Percentiles rank a stretch among this genome's conserved stretches.
Evolutionary conservation across 2,888 invertebrate genomes (phyloP).

Genomic region (Drosophila paracracens): DNA sequence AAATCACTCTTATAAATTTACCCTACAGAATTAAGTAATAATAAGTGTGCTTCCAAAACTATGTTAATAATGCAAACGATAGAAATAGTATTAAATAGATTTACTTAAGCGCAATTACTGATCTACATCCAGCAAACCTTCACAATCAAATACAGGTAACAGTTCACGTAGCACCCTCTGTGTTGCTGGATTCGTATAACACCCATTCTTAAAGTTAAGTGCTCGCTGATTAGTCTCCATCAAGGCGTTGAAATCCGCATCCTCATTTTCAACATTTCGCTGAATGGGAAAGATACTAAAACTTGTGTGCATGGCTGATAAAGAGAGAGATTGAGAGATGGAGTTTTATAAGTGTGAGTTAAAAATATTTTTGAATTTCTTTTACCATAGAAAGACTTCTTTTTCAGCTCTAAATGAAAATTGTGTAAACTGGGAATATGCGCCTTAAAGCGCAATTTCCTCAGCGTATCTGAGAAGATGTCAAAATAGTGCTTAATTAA

Average conservation of each 20-base stretch:
- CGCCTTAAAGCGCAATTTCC: slow-evolving; percentile 69
- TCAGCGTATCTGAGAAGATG: slow-evolving; percentile 72
- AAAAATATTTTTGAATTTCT: background rate
- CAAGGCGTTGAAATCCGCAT: slow-evolving; percentile 83
- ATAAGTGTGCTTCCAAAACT: background rate
- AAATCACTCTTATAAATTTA: background rate
- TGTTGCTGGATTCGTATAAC: slow-evolving; percentile 79
- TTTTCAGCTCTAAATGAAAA: slow-evolving; percentile 76
- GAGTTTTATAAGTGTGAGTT: slow-evolving; percentile 1
- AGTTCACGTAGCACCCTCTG: slow-evolving; percentile 76
- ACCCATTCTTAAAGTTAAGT: slow-evolving; percentile 74
- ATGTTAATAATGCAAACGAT: slow-evolving; percentile 18
- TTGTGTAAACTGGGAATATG: slow-evolving; percentile 81
- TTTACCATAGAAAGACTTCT: slow-evolving; percentile 82
- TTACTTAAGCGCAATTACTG: slow-evolving; percentile 48
- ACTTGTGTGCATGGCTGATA: slow-evolving; percentile 80
- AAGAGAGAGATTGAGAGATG: background rate
- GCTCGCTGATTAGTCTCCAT: slow-evolving; percentile 79
- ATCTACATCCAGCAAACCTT: slow-evolving; percentile 81
- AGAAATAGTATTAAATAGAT: slow-evolving; percentile 28
- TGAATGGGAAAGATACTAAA: slow-evolving; percentile 79
- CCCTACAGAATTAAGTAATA: background rate
- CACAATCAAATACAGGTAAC: slow-evolving; percentile 79
- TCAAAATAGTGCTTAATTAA: slow-evolving; percentile 80
- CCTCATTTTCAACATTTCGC: slow-evolving; percentile 79